Evolutionary conservation across 2,888 invertebrate genomes (phyloP).

Genomic region (Nineta flava): DNA sequence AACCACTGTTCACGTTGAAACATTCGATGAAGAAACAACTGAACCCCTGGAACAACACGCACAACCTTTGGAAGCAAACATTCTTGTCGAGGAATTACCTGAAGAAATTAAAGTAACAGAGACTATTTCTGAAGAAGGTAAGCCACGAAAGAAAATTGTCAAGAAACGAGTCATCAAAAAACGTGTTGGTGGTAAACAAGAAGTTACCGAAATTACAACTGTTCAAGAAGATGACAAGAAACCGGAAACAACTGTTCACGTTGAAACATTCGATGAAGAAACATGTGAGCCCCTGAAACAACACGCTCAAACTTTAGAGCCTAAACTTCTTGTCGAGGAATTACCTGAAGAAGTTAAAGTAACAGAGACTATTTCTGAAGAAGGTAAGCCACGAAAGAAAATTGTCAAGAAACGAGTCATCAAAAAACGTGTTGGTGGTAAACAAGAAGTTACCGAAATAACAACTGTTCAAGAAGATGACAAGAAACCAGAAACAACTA

Average conservation of each 20-base stretch:
- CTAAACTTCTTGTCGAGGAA: conserved; percentile 10
- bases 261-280: conserved; percentile 9
- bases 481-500: conserved; percentile 19
- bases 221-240: conserved; percentile 15
- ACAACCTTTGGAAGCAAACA: conserved; percentile 18
- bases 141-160: conserved; percentile 16
- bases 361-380: conserved; percentile 12
- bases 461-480: conserved; percentile 21
- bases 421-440: conserved; percentile 17
- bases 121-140: conserved; percentile 14
- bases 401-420: conserved; percentile 20
- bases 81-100: conserved; percentile 22
- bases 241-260: conserved; percentile 17
- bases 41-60: too few relatives aligned
- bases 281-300: conserved; percentile 11
- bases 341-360: conserved; percentile 12
- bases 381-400: conserved; percentile 16
- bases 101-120: conserved; percentile 25
- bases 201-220: conserved; percentile 16
- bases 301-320: conserved; percentile 9
- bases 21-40: conserved; percentile 16
- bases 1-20: conserved; percentile 12
- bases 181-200: conserved; percentile 14
- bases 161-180: conserved; percentile 14
- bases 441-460: conserved; percentile 29